A percentile compares a stretch with the other conserved stretches of the same genome.
Evolutionary conservation across 2,113 vertebrate species (phyloP).

Genomic region (Candoia aspera): DNA sequence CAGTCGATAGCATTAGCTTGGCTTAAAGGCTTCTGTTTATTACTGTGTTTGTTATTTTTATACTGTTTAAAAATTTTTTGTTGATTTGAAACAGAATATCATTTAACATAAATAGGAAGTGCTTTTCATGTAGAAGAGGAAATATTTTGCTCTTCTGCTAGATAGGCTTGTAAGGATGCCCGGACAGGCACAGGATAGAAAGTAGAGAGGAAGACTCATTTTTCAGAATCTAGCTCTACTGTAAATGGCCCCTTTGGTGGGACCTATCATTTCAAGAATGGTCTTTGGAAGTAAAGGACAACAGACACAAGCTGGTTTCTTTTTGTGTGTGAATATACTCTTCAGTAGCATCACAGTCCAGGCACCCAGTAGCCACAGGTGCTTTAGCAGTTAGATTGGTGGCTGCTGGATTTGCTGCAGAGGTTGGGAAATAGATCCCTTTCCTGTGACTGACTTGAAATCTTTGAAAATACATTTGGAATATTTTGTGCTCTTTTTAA

Average conservation of each 20-base stretch:
- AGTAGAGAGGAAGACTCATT: neutral
- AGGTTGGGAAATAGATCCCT: neutral
- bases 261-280: slow-evolving; percentile 39
- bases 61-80: neutral
- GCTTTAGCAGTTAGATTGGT: neutral
- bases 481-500: neutral
- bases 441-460: neutral
- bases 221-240: neutral
- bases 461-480: neutral
- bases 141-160: slow-evolving; percentile 20
- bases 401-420: neutral
- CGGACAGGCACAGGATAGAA: neutral
- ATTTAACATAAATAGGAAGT: neutral
- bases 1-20: neutral
- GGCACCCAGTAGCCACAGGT: neutral
- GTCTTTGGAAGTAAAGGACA: neutral
- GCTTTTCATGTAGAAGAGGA: neutral
- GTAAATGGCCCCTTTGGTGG: neutral
- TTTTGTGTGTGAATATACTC: neutral
- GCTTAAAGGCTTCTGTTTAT: neutral
- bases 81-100: too few species aligned
- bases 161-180: neutral
- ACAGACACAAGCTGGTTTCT: neutral
- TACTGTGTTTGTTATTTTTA: neutral
- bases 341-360: neutral